Evolutionary conservation across 2,888 invertebrate genomes (phyloP), one percentile per base, ranked within the genome.

Genomic region (Acanthoscelides obtectus): DNA sequence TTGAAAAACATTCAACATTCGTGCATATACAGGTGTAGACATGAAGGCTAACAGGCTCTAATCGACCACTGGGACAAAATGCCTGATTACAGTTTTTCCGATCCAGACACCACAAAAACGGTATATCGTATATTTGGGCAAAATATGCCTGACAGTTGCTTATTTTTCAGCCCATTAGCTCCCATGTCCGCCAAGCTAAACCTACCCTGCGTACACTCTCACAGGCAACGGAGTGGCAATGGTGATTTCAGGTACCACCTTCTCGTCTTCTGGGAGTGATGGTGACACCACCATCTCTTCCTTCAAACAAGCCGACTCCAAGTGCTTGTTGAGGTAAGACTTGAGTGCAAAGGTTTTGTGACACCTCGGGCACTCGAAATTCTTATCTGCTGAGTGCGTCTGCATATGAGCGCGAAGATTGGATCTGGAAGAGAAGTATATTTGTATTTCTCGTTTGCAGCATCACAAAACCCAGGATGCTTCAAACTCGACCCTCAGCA

Each of bases 321-420:
- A 90, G 86, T 97, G 97, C 86, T 97, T 97, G 87, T 95, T 96
- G 69, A 97, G 90, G 87, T 97, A 97, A 80, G 96, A 96, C 86
- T 97, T 97, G 76, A 98, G 90, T 22, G 97, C 96, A 86, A 97
- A 98, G 22, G 93, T 91, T 86, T 96, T 97, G 85, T 93, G 91
- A 86, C 97, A 97, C 75, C 93, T 90, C 79, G 90, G 87, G 85
- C 97, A 98, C 83, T 93, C 92, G 87, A 93, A 95, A 83, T 95
- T 95, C 87, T 97, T 97, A 85, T 94, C 94, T 68, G 92, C 89
- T 63, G 96, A 94, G 85, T 97, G 97, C 12, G 97, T 97, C 86
- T 97, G 96, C 91, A 97, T 94, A 87, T 98, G 97, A 0, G 97
- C 97, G 21, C 97, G 89, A 69, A 97, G 88, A 84, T 97, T 97